Evolutionary conservation across 2,797 vertebrate genomes (phyloP).

Genomic region (Galaxias olidus): DNA sequence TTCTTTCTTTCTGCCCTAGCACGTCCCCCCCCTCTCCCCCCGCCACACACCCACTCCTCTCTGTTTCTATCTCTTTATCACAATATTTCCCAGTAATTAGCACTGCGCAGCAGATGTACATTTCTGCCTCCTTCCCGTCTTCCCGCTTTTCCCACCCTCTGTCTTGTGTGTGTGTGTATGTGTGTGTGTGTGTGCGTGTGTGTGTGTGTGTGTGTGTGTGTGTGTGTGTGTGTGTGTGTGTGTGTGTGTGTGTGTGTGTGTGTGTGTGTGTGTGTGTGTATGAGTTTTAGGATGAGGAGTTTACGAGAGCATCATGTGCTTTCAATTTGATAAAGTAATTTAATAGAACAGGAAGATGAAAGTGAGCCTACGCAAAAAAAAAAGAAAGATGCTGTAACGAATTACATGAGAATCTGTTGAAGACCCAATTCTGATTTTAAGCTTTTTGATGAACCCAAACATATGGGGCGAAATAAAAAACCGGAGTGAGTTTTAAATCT

Average conservation of each 20-base stretch:
- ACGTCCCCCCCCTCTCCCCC: too few relatives aligned
- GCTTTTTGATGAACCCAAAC: constrained; percentile 44
- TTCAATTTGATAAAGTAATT: constrained; percentile 72
- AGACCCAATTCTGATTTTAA: constrained; percentile 41
- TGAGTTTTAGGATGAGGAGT: constrained; percentile 40
- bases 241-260: not conserved
- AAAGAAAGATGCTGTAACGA: constrained; percentile 28
- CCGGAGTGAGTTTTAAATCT: constrained; percentile 18
- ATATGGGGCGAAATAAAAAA: constrained; percentile 28
- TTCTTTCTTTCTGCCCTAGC: not conserved
- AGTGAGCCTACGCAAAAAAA: constrained; percentile 30
- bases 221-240: not conserved
- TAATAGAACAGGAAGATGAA: constrained; percentile 60
- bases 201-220: not conserved
- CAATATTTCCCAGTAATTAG: constrained; percentile 78
- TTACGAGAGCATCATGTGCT: constrained; percentile 68
- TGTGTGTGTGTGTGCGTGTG: too few relatives aligned
- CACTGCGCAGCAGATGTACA: constrained; percentile 78
- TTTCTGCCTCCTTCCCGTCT: constrained; percentile 35
- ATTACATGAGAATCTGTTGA: constrained; percentile 29
- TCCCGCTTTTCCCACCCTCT: constrained; percentile 22
- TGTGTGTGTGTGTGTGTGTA: not conserved
- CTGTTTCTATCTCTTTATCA: constrained; percentile 40
- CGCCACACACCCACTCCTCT: not conserved
- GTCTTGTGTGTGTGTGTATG: not conserved